A percentile compares a stretch with the other conserved stretches of the same genome.
phyloP scores from a whole-genome alignment of 30 jellyfish, hydroid and myxozoan species.

The Chrysaora quinquecirrha region DNA sequence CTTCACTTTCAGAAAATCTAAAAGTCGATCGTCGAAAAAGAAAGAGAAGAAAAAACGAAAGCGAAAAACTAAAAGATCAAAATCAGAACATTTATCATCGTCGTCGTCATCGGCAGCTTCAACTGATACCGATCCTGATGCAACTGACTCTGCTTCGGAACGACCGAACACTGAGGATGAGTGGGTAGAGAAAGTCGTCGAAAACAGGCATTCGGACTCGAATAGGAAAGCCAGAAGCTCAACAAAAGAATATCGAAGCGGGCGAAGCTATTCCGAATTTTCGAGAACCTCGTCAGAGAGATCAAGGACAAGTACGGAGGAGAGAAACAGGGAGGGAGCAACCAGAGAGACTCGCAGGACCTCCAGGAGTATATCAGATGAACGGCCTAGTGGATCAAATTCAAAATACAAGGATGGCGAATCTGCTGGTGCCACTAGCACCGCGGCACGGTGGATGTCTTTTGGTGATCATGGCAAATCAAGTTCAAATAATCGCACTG shows the following conservation, averaged over 20 bases:
- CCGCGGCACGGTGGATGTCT: not conserved
- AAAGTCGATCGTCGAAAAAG: slow-evolving; percentile 25
- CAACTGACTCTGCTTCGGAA: slow-evolving; percentile 61
- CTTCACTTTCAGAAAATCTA: slow-evolving; percentile 13
- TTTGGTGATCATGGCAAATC: not conserved
- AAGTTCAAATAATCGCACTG: too few species aligned
- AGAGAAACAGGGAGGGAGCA: too few species aligned
- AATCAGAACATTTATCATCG: slow-evolving; percentile 20
- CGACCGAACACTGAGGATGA: slow-evolving; percentile 65
- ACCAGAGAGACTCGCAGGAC: too few species aligned
- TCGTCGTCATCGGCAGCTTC: slow-evolving; percentile 13
- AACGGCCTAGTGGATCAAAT: not conserved
- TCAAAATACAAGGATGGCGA: not conserved
- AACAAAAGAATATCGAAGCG: not conserved
- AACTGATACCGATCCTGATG: slow-evolving; percentile 43
- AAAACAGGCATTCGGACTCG: not conserved
- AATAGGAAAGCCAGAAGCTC: not conserved
- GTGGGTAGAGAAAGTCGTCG: slow-evolving; percentile 64
- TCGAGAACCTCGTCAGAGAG: too few species aligned
- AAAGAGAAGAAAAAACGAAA: slow-evolving; percentile 29
- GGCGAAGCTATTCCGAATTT: not conserved
- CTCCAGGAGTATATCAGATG: not conserved
- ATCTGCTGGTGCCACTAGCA: not conserved
- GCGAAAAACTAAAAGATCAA: not conserved
- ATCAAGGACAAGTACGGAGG: not conserved